These are phyloP conservation scores for Proteles cristata DNA, from an alignment of 2,113 vertebrate genomes.

Conservation along the genomic window DNA sequence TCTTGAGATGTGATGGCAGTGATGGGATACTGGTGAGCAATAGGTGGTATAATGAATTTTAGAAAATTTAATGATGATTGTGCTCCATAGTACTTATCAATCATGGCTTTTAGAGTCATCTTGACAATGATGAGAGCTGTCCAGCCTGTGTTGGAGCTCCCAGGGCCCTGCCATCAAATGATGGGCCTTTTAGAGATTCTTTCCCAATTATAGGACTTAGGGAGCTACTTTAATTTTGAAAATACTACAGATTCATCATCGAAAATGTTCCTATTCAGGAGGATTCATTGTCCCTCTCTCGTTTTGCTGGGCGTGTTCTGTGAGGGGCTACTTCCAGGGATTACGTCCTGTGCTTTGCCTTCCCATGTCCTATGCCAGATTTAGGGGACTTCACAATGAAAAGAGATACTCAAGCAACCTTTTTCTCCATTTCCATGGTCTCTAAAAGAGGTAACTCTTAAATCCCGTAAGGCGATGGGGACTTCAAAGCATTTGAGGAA, in stretches of 20 bases:
- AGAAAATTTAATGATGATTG: background rate
- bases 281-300: background rate
- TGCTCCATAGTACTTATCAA: background rate
- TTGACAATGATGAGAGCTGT: background rate
- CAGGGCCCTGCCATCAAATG: background rate
- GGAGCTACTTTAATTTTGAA: slow-evolving; percentile 40
- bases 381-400: background rate
- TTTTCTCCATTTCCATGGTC: background rate
- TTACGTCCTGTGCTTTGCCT: background rate
- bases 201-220: background rate
- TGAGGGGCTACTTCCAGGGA: background rate
- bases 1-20: background rate
- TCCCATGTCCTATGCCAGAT: background rate
- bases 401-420: background rate
- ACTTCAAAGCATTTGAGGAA: background rate
- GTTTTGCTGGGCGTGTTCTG: background rate
- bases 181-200: background rate
- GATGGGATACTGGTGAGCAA: background rate
- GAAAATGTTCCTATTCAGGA: background rate
- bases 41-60: background rate
- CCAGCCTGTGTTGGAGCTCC: background rate
- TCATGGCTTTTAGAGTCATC: background rate
- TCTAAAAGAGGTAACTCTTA: background rate
- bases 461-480: background rate
- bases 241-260: background rate